phyloP scores from a whole-genome alignment of 2,888 invertebrate species.

The Euproctis similis region DNA sequence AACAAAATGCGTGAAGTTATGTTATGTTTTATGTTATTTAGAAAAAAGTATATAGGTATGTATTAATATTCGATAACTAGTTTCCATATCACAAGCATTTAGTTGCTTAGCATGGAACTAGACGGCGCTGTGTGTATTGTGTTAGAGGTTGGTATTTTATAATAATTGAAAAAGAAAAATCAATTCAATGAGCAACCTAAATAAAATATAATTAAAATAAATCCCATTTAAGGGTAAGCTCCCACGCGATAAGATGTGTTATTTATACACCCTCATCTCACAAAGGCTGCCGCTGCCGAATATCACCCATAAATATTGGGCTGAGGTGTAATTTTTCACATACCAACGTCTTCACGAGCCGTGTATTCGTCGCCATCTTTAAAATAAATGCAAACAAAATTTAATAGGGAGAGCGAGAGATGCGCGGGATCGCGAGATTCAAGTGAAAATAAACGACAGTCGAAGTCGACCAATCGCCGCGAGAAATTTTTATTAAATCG shows the following conservation, averaged over 20 bases:
- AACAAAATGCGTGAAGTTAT: too few species aligned
- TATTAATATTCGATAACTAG: too few species aligned
- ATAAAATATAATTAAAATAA: constrained; percentile 75
- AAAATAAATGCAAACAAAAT: constrained; percentile 77
- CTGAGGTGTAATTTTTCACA: constrained; percentile 77
- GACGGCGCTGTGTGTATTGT: too few species aligned
- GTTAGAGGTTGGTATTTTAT: too few species aligned
- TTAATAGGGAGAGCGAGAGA: constrained; percentile 77
- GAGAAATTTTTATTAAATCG: constrained; percentile 63
- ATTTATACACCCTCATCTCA: constrained; percentile 74
- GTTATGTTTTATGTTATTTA: too few species aligned
- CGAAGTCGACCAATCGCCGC: constrained; percentile 58
- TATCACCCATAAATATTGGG: constrained; percentile 77
- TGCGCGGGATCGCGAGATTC: constrained; percentile 71
- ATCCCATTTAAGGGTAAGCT: constrained; percentile 71
- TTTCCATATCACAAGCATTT: too few species aligned
- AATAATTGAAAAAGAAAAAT: too few species aligned
- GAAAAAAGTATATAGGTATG: too few species aligned
- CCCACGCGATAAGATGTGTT: constrained; percentile 76
- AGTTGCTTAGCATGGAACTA: too few species aligned
- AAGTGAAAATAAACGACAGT: constrained; percentile 71
- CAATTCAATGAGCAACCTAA: constrained; percentile 42
- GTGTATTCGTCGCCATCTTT: constrained; percentile 77
- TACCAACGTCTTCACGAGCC: constrained; percentile 72
- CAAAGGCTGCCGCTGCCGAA: constrained; percentile 76